phyloP scores from a whole-genome alignment of 2,888 invertebrate species.

The Papilio gigon region DNA sequence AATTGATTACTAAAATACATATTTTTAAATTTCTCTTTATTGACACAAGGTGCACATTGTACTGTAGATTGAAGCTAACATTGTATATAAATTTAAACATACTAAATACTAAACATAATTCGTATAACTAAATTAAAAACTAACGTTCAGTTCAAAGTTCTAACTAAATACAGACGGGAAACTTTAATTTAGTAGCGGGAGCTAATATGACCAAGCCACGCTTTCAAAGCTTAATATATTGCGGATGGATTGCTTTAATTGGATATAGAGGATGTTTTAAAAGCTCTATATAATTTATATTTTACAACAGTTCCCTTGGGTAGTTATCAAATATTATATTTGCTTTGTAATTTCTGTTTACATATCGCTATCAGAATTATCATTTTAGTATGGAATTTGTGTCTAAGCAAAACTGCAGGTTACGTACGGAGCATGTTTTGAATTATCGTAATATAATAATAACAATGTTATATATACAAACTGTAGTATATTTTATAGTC shows the following conservation, averaged over 20 bases:
- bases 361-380: too few relatives aligned
- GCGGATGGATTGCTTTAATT: conserved; percentile 12
- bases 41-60: too few relatives aligned
- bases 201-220: background rate
- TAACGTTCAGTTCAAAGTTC: background rate
- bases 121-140: background rate
- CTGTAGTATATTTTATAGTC: too few relatives aligned
- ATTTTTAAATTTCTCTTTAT: too few relatives aligned
- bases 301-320: background rate
- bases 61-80: too few relatives aligned
- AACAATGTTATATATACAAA: too few relatives aligned
- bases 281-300: background rate
- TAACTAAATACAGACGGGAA: background rate
- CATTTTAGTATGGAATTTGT: too few relatives aligned
- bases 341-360: background rate
- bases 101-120: background rate
- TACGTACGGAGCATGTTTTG: too few relatives aligned
- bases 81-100: too few relatives aligned
- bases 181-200: conserved; percentile 2
- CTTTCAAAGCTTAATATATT: background rate
- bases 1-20: too few relatives aligned
- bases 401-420: background rate
- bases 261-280: background rate
- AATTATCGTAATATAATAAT: too few relatives aligned
- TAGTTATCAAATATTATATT: background rate